Percentiles rank a stretch among this genome's conserved stretches.
Conservation (phyloP, 2,797 vertebrate genomes). For the Pteronotus mesoamericanus region DNA sequence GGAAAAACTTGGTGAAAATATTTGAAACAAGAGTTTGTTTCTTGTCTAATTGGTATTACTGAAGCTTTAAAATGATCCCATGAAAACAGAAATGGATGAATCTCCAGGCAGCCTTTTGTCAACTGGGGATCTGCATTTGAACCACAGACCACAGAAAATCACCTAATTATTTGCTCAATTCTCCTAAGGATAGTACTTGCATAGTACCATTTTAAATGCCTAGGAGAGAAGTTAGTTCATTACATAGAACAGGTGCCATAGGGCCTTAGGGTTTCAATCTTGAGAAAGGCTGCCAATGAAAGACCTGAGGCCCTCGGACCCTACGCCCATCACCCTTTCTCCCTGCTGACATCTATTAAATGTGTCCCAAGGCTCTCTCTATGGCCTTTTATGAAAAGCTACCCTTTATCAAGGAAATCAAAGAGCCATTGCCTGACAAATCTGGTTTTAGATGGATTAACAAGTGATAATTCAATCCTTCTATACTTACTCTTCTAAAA, state of each 20-base stretch:
- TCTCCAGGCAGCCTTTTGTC: not conserved
- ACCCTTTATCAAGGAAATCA: not conserved
- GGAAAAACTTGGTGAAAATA: not conserved
- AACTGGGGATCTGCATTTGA: not conserved
- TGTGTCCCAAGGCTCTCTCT: not conserved
- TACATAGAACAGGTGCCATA: not conserved
- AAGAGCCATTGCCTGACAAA: not conserved
- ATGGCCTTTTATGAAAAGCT: not conserved
- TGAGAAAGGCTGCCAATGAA: not conserved
- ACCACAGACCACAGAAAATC: not conserved
- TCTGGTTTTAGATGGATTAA: not conserved
- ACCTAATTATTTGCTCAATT: not conserved
- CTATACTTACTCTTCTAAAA: not conserved
- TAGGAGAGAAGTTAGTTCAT: not conserved
- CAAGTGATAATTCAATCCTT: not conserved
- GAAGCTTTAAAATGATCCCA: not conserved
- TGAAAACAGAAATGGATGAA: not conserved
- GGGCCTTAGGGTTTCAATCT: not conserved
- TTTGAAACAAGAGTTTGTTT: not conserved
- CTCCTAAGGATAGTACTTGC: not conserved
- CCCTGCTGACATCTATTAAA: not conserved
- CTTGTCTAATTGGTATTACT: not conserved
- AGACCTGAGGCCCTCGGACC: not conserved
- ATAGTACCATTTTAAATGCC: not conserved
- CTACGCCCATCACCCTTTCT: not conserved